These are phyloP conservation scores for Acanthopagrus latus DNA, from an alignment of 2,797 vertebrate genomes.

Conservation along the genomic window DNA sequence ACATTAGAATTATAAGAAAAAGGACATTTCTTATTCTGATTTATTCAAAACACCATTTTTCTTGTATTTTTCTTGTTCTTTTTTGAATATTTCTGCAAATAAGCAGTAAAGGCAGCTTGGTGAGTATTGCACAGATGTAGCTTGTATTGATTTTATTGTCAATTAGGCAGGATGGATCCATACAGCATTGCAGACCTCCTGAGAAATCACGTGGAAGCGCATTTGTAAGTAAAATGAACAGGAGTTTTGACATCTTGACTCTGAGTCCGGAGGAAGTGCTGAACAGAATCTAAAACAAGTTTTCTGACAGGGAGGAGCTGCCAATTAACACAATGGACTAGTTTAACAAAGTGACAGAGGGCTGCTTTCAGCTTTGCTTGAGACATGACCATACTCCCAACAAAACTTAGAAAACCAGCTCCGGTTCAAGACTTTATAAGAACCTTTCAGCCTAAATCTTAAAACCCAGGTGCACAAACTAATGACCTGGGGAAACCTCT, in stretches of 20 bases:
- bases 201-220: slow-evolving; percentile 21
- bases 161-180: slow-evolving; percentile 49
- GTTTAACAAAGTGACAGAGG: neutral
- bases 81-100: slow-evolving; percentile 11
- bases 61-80: neutral
- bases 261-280: slow-evolving; percentile 14
- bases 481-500: neutral
- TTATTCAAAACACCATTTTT: neutral
- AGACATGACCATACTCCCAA: neutral
- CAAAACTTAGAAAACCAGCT: neutral
- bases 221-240: slow-evolving; percentile 37
- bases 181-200: slow-evolving; percentile 11
- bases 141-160: slow-evolving; percentile 56
- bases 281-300: slow-evolving; percentile 31
- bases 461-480: neutral
- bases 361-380: neutral
- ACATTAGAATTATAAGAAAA: neutral
- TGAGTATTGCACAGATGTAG: slow-evolving; percentile 4
- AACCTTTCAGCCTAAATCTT: neutral
- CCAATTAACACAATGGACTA: slow-evolving; percentile 27
- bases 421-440: neutral
- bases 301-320: slow-evolving; percentile 21
- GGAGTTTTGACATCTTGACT: slow-evolving; percentile 41
- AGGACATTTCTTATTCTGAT: neutral
- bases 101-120: neutral